These are phyloP conservation scores for Epistrophe eligans DNA, from an alignment of 2,888 invertebrate species.

Conservation along the genomic window DNA sequence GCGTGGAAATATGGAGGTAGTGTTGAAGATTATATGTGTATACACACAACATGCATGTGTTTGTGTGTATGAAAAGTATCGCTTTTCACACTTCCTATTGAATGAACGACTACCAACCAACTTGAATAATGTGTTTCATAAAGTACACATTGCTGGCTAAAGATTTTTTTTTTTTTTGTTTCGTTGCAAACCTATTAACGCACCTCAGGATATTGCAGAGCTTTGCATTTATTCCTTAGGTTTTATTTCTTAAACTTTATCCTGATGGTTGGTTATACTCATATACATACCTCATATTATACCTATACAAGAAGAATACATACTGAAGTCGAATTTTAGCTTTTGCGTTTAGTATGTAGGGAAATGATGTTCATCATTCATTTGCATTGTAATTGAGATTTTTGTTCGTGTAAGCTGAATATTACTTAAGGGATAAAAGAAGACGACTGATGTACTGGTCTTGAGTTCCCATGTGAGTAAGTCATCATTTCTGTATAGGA, in stretches of 20 bases:
- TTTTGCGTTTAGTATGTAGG: conserved; percentile 17
- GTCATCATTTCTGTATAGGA: conserved; percentile 34
- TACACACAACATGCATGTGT: conserved; percentile 2
- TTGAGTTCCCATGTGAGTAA: conserved; percentile 49
- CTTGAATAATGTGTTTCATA: conserved; percentile 73
- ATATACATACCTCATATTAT: background rate
- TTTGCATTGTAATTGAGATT: conserved; percentile 73
- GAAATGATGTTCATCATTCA: conserved; percentile 72
- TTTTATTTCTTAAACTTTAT: conserved; percentile 56
- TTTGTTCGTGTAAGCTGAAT: conserved; percentile 43
- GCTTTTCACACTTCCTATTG: conserved; percentile 71
- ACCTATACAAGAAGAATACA: background rate
- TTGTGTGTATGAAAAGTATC: conserved; percentile 61
- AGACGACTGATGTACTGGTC: background rate
- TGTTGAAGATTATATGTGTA: background rate
- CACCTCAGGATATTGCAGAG: conserved; percentile 72
- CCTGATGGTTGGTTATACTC: conserved; percentile 10
- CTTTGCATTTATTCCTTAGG: conserved; percentile 55
- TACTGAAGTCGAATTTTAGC: background rate
- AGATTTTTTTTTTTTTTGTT: conserved; percentile 31
- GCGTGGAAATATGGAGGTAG: background rate
- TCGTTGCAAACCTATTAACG: conserved; percentile 61
- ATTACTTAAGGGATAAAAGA: conserved; percentile 11
- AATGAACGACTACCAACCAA: conserved; percentile 47
- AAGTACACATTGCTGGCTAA: conserved; percentile 71